Percentiles rank a stretch among this genome's conserved stretches.
Conservation (phyloP, 2,113 vertebrate species). For the Merops nubicus region DNA sequence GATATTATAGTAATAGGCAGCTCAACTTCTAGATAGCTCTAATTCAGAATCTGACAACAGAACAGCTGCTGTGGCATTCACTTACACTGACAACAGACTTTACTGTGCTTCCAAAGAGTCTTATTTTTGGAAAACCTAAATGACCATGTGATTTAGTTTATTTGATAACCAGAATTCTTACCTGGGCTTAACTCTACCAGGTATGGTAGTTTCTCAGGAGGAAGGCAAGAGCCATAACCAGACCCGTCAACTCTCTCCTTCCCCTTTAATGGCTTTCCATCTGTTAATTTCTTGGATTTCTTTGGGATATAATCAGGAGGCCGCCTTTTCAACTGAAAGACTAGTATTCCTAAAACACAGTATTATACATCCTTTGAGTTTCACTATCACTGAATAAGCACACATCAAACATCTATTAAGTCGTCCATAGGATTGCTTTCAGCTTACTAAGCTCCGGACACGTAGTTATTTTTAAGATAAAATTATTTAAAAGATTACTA, state of each 20-base stretch:
- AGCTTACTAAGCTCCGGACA: not conserved
- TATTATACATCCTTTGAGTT: not conserved
- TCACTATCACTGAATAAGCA: not conserved
- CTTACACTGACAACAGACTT: not conserved
- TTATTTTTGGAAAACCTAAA: not conserved
- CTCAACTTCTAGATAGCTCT: not conserved
- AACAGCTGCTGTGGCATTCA: not conserved
- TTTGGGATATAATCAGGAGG: constrained; percentile 87
- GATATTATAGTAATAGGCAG: not conserved
- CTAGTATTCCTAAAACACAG: constrained; percentile 82
- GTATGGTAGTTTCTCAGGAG: constrained; percentile 94
- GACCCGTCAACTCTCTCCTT: constrained; percentile 81
- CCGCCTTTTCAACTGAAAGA: constrained; percentile 94
- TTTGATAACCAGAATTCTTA: constrained; percentile 51
- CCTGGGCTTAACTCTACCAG: constrained; percentile 95
- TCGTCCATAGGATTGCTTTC: not conserved
- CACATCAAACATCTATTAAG: not conserved
- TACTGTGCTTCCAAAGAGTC: not conserved
- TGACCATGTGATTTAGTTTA: not conserved
- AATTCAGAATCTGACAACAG: not conserved
- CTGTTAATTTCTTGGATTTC: constrained; percentile 83
- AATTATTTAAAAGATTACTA: not conserved
- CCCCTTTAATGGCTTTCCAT: constrained; percentile 80
- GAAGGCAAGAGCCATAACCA: constrained; percentile 76
- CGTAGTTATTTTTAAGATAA: not conserved